Base-by-base conservation (phyloP, 2,888 invertebrate genomes). In the Cerastis rubricosa region DNA sequence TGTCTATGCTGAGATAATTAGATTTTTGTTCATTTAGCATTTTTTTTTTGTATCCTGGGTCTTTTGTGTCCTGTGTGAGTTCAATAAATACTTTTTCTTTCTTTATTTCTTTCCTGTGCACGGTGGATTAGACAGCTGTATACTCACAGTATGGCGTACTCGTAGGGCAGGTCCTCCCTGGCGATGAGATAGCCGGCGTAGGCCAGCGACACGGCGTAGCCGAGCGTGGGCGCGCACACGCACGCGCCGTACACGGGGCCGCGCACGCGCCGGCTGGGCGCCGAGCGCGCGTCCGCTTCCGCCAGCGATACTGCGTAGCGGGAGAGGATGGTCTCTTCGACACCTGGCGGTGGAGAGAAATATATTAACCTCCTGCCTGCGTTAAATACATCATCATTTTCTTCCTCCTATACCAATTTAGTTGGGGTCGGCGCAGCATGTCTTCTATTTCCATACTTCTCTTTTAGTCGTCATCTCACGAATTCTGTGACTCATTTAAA, bases 181-280 rank as follows among this genome's bases (percentile, higher is more conserved):
- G 98, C 97, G 25, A 98, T 97, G 63, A 98, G 94, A 74, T 97
- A 96, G 0, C 98, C 98, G 0, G 98, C 98, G 89, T 98, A 98
- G 76, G 97, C 98, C 51, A 98, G 95, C 49, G 98, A 97, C 6
- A 98, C 94, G 6, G 98, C 97, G 91, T 98, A 98, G 0, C 98
- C 98, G 19, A 98, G 94, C 80, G 98, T 98, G 0, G 98, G 98
- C 3, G 97, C 97, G 70, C 97, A 97, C 90, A 98, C 97, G 4
- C 98, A 98, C 83, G 98, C 92, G 0, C 98, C 98, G 93, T 98
- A 98, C 12, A 98, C 98, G 0, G 97, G 89, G 0, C 98, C 98
- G 70, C 98, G 97, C 85, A 97, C 94, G 97, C 94, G 80, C 94
- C 95, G 90, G 92, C 97, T 63, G 89, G 93, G 80, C 90, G 94